Evolutionary conservation across 2,888 invertebrate species (phyloP).

Genomic region (Tenthredo distinguenda): DNA sequence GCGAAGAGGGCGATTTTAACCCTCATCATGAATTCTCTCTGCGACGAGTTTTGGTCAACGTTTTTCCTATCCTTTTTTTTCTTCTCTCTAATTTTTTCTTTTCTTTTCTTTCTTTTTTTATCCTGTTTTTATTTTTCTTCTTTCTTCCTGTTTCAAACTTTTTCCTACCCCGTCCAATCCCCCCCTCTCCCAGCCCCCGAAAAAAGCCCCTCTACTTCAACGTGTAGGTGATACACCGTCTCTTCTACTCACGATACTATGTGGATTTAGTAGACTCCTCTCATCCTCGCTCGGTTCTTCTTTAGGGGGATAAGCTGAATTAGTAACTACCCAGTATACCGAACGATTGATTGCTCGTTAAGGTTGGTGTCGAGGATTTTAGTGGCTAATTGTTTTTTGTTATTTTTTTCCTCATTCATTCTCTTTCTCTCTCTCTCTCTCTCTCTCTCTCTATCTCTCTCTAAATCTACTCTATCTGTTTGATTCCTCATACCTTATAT

Average conservation of each 20-base stretch:
- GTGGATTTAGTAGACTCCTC: conserved; percentile 35
- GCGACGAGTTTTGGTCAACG: conserved; percentile 45
- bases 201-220: neutral
- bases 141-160: neutral
- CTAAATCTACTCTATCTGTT: neutral
- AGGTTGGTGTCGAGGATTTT: conserved; percentile 36
- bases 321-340: conserved; percentile 39
- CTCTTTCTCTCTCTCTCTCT: neutral
- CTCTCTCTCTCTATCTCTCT: neutral
- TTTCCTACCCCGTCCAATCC: neutral
- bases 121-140: neutral
- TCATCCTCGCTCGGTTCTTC: conserved; percentile 8
- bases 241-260: conserved; percentile 3
- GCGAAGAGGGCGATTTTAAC: conserved; percentile 40
- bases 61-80: conserved; percentile 16
- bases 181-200: too few species aligned
- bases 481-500: conserved; percentile 3
- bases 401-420: conserved; percentile 12
- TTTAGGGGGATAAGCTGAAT: conserved; percentile 19
- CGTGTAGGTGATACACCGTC: conserved; percentile 26
- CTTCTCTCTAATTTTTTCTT: conserved; percentile 4
- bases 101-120: neutral
- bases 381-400: conserved; percentile 11
- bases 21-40: conserved; percentile 54
- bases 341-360: conserved; percentile 43